These are phyloP conservation scores for Cinara cedri DNA, from an alignment of 2,888 invertebrate genomes.

Conservation along the genomic window DNA sequence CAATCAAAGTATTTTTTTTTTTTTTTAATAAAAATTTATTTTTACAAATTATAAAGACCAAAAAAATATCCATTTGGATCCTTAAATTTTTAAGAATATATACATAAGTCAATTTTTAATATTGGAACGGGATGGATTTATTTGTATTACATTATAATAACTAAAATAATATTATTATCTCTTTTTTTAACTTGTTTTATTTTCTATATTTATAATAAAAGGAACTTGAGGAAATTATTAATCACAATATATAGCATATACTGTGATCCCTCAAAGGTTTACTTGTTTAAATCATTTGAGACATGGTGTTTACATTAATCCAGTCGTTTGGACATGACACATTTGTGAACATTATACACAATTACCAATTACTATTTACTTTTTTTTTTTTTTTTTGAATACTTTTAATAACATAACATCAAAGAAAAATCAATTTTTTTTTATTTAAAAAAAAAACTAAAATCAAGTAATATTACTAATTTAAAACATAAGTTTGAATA, in stretches of 20 bases:
- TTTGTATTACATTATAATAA: conserved; percentile 34
- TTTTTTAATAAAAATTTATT: conserved; percentile 30
- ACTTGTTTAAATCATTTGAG: too few species aligned
- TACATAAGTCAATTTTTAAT: conserved; percentile 49
- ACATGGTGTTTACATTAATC: too few species aligned
- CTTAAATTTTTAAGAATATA: conserved; percentile 34
- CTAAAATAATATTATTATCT: conserved; percentile 7
- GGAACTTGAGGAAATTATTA: background rate
- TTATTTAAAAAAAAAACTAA: conserved; percentile 6
- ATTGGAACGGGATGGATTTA: conserved; percentile 43
- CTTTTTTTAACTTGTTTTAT: conserved; percentile 4
- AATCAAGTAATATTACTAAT: conserved; percentile 19
- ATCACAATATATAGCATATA: conserved; percentile 6
- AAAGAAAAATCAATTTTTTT: background rate
- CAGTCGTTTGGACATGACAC: too few species aligned
- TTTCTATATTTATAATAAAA: background rate
- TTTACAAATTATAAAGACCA: conserved; percentile 4
- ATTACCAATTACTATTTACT: background rate
- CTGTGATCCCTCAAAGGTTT: too few species aligned
- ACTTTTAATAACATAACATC: background rate
- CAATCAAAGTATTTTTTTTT: conserved; percentile 29
- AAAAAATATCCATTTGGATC: conserved; percentile 15
- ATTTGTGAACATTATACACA: background rate
- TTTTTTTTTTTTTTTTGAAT: conserved; percentile 20
- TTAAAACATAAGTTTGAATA: conserved; percentile 53